Base-by-base conservation (phyloP, 2,113 vertebrate genomes). In the Bucco capensis region DNA sequence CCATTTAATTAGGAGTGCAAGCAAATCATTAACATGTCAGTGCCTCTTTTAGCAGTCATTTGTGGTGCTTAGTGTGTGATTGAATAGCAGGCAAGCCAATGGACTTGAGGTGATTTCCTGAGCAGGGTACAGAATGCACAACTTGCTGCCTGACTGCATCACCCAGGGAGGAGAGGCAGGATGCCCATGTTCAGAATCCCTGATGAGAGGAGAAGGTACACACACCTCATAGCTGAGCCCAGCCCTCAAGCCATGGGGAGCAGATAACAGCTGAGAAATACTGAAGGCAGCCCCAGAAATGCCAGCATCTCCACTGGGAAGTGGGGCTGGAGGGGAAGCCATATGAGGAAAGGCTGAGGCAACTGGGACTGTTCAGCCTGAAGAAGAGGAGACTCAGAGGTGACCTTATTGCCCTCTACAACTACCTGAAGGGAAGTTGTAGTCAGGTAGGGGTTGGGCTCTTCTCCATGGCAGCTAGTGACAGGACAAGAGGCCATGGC, bases 81-180 rank as follows among this genome's bases (percentile, higher is more conserved):
- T 50, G 46, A 88, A 42, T 22, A 54, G 4, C 47, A 49, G 40
- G 50, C 35, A 24, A 71, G 28, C 8, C 76, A 37, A 24, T 6
- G 18, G 38, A 80, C 28, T 7, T 38, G 51, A 44, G 27, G 23
- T 11, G 9, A 38, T 24, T 85, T 51, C 0, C 46, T 4, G 42
- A 76, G 82, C 25, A 9, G 1, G 1, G 60, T 35, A 44, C 60
- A n/a, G 24, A 49, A 25, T 1, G 2, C 44, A 24, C 0, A 2
- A 12, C 44, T 58, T 10, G 23, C 53, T 57, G 35, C 51, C 37
- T 37, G 3, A 4, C 8, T 69, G 42, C 18, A 4, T 54, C 25
- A 44, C 60, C 28, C 3, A 0, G 54, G 57, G 67, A 53, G 50
- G 30, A 28, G 0, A 1, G 62, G 38, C 19, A 14, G 72, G 51